Base-by-base conservation (phyloP, 2,888 invertebrate species). In the Lasioglossum figueresi region DNA sequence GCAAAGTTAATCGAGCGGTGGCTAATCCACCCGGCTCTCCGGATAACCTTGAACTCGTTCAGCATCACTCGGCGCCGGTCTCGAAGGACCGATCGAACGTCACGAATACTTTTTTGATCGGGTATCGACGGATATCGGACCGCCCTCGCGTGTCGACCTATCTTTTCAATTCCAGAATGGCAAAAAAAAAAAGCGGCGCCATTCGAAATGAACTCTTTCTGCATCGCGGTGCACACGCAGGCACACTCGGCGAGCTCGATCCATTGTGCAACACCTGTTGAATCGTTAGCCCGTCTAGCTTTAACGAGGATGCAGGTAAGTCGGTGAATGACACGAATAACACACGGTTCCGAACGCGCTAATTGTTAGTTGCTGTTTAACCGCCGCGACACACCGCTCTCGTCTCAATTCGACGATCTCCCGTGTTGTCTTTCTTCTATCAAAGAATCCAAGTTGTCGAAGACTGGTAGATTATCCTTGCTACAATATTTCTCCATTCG, bases 271-370 rank as follows among this genome's bases (percentile, higher is more conserved):
- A 90, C 91, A 91, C 91, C 91, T 91, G 91, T 91, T 91, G 91
- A 91, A 91, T 91, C 91, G 89, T 91, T 91, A 89, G 85, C 84
- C 80, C 79, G 85, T 83, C 85, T 88, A 82, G 88, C 86, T 90
- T 84, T 91, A 91, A 91, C 89, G 89, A 90, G 90, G 84, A 91
- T 86, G 82, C 90, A 90, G 89, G 88, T 91, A 91, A 89, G 88
- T 87, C 85, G 83, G 82, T 81, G 86, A 86, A 88, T 83, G 89
- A 91, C 88, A 82, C 87, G 87, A 71, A 80, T 71, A 76, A 73
- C 76, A 34, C 72, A 74, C 59, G 86, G 80, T 88, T 88, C 80
- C 74, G 86, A 84, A 79, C 81, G 75, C 75, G 84, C 88, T 89
- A 90, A 91, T 91, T 89, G 86, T 72, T 78, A 66, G 76, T 59